A percentile compares a stretch with the other conserved stretches of the same genome.
phyloP scores from a whole-genome alignment of 2,797 vertebrate genomes.

The Dendrocincla fuliginosa region DNA sequence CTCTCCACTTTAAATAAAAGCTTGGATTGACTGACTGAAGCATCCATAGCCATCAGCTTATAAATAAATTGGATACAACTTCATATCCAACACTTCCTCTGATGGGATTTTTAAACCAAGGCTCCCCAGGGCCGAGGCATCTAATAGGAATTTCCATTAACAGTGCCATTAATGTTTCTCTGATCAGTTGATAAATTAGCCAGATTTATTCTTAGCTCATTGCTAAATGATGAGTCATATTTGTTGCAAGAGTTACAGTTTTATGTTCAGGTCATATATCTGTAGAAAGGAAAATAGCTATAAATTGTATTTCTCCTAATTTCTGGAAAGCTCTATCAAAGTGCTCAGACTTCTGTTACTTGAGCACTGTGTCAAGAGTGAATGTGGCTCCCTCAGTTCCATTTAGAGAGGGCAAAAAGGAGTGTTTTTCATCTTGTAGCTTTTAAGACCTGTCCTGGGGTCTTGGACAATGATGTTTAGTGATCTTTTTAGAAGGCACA shows the following conservation, averaged over 20 bases:
- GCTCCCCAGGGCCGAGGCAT: not conserved
- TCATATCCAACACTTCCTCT: not conserved
- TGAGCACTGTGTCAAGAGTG: not conserved
- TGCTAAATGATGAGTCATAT: conserved; percentile 21
- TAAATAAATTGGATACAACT: not conserved
- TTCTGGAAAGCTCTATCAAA: not conserved
- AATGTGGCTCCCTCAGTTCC: not conserved
- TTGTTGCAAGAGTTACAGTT: conserved; percentile 18
- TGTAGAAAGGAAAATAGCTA: not conserved
- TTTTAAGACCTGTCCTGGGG: not conserved
- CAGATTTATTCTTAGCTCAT: not conserved
- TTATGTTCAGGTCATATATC: conserved; percentile 13
- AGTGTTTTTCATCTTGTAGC: not conserved
- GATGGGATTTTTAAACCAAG: not conserved
- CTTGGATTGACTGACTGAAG: not conserved
- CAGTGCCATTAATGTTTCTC: not conserved
- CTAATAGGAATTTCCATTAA: conserved; percentile 41
- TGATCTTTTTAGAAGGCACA: conserved; percentile 1
- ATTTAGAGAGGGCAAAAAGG: not conserved
- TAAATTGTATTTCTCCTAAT: conserved; percentile 7
- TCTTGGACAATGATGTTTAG: conserved; percentile 19
- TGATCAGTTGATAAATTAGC: not conserved
- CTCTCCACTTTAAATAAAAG: not conserved
- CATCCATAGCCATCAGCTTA: not conserved
- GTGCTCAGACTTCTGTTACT: not conserved